Conservation (phyloP, 2,888 invertebrate genomes). For the Brachyptera putata region DNA sequence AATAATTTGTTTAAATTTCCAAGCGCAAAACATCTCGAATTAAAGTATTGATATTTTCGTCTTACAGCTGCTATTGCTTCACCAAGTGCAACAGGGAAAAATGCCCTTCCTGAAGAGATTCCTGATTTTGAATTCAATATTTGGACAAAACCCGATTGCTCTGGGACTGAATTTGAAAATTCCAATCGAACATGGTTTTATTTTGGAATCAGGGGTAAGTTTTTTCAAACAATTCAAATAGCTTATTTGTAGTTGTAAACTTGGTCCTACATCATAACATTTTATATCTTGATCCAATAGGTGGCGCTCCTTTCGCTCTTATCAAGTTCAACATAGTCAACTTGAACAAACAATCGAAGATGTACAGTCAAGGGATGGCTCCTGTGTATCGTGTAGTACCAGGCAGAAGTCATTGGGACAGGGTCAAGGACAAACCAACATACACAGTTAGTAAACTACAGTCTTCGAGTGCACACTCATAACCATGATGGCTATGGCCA, state of each 20-base stretch:
- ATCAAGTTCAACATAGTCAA: conserved; percentile 82
- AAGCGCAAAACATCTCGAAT: no score
- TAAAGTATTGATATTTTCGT: conserved; percentile 30
- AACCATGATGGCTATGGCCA: no score
- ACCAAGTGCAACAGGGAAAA: conserved; percentile 12
- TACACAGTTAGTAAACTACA: conserved; percentile 57
- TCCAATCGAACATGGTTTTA: conserved; percentile 91
- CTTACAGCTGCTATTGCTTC: background rate
- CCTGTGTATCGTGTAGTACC: conserved; percentile 74
- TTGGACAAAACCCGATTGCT: conserved; percentile 88
- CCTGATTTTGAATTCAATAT: conserved; percentile 80
- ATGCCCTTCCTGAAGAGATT: conserved; percentile 44
- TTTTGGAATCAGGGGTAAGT: conserved; percentile 68
- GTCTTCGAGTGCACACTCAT: no score
- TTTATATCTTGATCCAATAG: conserved; percentile 37
- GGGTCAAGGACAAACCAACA: conserved; percentile 73
- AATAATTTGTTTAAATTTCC: no score
- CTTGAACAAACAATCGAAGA: conserved; percentile 83
- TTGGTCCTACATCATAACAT: no score
- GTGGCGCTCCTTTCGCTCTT: conserved; percentile 50
- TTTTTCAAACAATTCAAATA: no score
- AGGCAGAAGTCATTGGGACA: conserved; percentile 76
- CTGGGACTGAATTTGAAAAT: conserved; percentile 82
- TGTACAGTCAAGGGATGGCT: conserved; percentile 88
- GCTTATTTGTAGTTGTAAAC: no score